Percentiles rank a stretch among this genome's conserved stretches.
Conservation (phyloP, 2,113 vertebrate genomes). For the Caranx melampygus region DNA sequence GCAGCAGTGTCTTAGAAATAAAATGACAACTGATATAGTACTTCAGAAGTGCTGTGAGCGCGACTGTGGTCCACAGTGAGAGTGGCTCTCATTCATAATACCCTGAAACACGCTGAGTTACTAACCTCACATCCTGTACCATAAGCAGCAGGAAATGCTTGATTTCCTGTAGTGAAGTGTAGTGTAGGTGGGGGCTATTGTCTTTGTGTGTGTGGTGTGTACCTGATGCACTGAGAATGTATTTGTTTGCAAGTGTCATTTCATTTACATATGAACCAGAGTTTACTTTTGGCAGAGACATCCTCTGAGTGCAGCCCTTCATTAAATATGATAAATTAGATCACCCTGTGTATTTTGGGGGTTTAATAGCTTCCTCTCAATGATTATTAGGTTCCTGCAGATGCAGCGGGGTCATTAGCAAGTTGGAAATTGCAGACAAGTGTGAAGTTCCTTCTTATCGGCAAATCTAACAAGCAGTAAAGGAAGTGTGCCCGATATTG, state of each 20-base stretch:
- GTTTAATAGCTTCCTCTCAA: neutral
- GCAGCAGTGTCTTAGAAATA: constrained; percentile 41
- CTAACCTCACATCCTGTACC: constrained; percentile 78
- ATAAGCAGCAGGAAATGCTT: constrained; percentile 74
- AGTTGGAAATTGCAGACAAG: constrained; percentile 14
- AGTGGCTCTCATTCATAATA: constrained; percentile 77
- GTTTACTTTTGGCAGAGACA: constrained; percentile 17
- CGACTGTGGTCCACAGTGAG: constrained; percentile 70
- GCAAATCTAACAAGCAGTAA: neutral
- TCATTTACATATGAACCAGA: neutral
- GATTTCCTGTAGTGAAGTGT: constrained; percentile 79
- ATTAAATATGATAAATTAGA: constrained; percentile 9
- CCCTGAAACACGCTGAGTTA: constrained; percentile 58
- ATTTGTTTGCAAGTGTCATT: constrained; percentile 13
- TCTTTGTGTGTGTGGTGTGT: constrained; percentile 22
- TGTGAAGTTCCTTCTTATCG: constrained; percentile 27
- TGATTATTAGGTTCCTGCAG: constrained; percentile 11
- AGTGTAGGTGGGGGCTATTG: constrained; percentile 59
- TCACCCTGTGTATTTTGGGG: constrained; percentile 14
- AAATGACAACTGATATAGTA: constrained; percentile 51
- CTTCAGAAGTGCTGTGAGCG: constrained; percentile 66
- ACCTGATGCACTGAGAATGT: neutral
- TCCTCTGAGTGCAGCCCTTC: neutral
- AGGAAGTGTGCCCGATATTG: constrained; percentile 9
- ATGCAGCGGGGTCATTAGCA: constrained; percentile 3